Conservation (phyloP, 2,888 invertebrate species). For the Patella pellucida region DNA sequence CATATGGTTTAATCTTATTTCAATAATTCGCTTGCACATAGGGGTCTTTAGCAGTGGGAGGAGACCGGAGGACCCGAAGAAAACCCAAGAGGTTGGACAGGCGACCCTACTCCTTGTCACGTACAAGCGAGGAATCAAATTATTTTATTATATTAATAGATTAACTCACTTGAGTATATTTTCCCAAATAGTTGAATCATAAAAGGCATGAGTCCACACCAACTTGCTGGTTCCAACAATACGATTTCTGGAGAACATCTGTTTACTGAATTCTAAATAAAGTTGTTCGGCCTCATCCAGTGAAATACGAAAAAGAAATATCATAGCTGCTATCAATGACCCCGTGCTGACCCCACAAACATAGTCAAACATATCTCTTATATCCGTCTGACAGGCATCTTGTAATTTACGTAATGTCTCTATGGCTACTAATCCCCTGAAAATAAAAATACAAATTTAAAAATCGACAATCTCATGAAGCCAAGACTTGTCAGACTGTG, state of each 20-base stretch:
- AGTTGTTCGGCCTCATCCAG: conserved; percentile 77
- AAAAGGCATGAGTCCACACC: conserved; percentile 89
- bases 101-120: no score
- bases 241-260: conserved; percentile 79
- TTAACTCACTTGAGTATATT: conserved; percentile 76
- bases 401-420: conserved; percentile 86
- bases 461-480: background rate
- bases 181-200: conserved; percentile 89
- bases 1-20: no score
- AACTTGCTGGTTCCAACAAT: conserved; percentile 80
- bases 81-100: no score
- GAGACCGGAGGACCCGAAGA: no score
- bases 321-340: conserved; percentile 72
- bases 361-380: conserved; percentile 88
- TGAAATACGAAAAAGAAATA: conserved; percentile 60
- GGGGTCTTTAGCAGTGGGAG: no score
- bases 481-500: no score
- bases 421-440: conserved; percentile 85
- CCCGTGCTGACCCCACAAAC: conserved; percentile 75
- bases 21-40: no score
- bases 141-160: no score
- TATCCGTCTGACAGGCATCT: conserved; percentile 72
- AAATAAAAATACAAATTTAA: conserved; percentile 2
- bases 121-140: no score
- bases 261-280: conserved; percentile 66